These are phyloP conservation scores for Carposina sasakii DNA, from an alignment of 1,140 invertebrate genomes.

Conservation along the genomic window DNA sequence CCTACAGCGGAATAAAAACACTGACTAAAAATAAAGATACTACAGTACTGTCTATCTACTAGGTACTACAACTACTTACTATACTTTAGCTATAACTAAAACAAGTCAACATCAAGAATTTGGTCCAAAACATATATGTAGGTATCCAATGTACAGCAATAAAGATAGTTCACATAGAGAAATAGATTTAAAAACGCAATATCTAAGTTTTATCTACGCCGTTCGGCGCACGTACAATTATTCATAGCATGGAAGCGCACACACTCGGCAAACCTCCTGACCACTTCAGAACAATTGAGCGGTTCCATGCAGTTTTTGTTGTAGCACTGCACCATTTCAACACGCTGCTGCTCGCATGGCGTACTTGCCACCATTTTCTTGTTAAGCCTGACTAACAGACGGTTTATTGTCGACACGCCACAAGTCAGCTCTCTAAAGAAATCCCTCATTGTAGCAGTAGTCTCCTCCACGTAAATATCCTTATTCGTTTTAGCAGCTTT, in stretches of 20 bases:
- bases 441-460: slow-evolving; percentile 7
- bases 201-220: too few species aligned
- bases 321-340: slow-evolving; percentile 13
- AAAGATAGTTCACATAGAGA: too few species aligned
- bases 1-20: too few species aligned
- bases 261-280: slow-evolving; percentile 5
- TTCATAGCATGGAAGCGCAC: background rate
- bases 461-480: slow-evolving; percentile 5
- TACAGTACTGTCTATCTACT: too few species aligned
- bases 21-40: too few species aligned
- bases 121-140: too few species aligned
- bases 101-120: too few species aligned
- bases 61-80: too few species aligned
- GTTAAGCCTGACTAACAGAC: slow-evolving; percentile 5
- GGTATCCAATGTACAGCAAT: too few species aligned
- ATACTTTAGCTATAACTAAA: too few species aligned
- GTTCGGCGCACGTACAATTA: too few species aligned
- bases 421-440: slow-evolving; percentile 11
- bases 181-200: too few species aligned
- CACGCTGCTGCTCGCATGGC: slow-evolving; percentile 3
- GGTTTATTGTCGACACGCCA: slow-evolving; percentile 2
- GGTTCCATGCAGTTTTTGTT: background rate
- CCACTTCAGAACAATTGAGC: background rate
- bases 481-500: background rate
- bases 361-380: background rate